Percentiles rank a stretch among this genome's conserved stretches.
Conservation (phyloP, 2,113 vertebrate species). For the Bos taurus region ARS-UCD2.0 NC_037357.1:75795501-75796000, state of each 20-base stretch:
- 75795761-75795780: constrained; percentile 17
- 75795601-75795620: not conserved
- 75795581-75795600: not conserved
- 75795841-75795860: too few species aligned
- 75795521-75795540: not conserved
- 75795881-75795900: too few species aligned
- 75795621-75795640: not conserved
- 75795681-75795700: not conserved
- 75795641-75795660: not conserved
- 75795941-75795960: too few species aligned
- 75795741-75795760: not conserved
- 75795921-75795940: too few species aligned
- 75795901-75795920: fast-evolving
- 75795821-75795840: too few species aligned
- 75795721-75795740: not conserved
- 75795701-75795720: not conserved
- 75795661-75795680: not conserved
- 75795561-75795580: not conserved
- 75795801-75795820: too few species aligned
- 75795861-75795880: too few species aligned
- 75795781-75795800: not conserved
- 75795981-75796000: too few species aligned
- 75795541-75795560: not conserved
- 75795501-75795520: not conserved
- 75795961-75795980: too few species aligned